These are phyloP conservation scores for Edolisoma coerulescens DNA, from an alignment of 2,113 vertebrate species.

Conservation along the genomic window DNA sequence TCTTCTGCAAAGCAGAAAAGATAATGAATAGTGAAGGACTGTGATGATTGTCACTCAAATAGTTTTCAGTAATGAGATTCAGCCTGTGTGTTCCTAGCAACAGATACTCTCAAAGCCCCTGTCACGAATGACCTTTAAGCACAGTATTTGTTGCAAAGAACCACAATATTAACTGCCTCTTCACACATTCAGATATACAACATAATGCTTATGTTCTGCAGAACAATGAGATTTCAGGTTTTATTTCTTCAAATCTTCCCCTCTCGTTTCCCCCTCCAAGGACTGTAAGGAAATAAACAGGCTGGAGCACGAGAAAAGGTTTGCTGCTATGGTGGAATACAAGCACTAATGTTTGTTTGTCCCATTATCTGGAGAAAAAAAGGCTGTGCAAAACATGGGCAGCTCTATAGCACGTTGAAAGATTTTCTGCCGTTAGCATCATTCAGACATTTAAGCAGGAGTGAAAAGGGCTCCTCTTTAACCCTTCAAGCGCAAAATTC, in stretches of 20 bases:
- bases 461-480: background rate
- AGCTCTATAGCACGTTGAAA: background rate
- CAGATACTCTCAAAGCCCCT: constrained; percentile 30
- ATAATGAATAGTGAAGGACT: background rate
- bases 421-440: background rate
- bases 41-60: constrained; percentile 36
- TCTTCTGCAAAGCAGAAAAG: background rate
- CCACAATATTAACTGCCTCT: background rate
- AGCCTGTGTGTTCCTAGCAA: constrained; percentile 29
- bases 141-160: constrained; percentile 23
- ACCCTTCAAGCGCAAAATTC: background rate
- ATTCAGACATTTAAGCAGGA: background rate
- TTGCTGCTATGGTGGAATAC: background rate
- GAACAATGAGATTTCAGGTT: background rate
- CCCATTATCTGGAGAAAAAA: background rate
- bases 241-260: background rate
- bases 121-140: constrained; percentile 40
- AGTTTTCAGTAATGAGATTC: constrained; percentile 40
- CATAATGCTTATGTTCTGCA: background rate
- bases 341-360: background rate
- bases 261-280: background rate
- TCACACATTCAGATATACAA: background rate
- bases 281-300: background rate
- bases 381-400: background rate
- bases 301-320: background rate